These are phyloP conservation scores for Coluber constrictor DNA, from an alignment of 2,797 vertebrate species.

Conservation along the genomic window DNA sequence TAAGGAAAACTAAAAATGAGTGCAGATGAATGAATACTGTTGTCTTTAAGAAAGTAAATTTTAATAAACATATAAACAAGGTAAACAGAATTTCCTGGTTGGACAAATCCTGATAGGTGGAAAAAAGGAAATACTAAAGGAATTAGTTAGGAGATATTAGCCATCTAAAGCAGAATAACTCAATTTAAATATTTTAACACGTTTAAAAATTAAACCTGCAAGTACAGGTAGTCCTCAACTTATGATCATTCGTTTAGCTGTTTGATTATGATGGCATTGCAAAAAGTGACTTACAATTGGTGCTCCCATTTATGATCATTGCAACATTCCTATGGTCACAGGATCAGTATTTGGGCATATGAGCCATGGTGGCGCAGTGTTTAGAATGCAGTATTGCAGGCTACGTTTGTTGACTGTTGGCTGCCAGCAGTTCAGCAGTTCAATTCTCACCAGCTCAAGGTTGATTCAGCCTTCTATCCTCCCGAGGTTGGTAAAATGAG, in stretches of 20 bases:
- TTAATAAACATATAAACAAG: background rate
- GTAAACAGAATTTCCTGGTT: background rate
- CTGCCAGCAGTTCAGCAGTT: no score
- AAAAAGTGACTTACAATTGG: background rate
- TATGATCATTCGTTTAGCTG: background rate
- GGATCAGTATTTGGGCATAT: background rate
- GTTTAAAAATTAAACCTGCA: background rate
- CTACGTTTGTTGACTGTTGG: no score
- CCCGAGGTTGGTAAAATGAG: no score
- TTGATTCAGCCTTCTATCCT: no score
- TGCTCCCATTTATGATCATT: background rate
- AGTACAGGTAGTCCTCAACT: background rate
- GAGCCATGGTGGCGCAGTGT: no score
- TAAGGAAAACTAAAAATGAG: background rate
- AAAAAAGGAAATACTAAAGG: background rate
- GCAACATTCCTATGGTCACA: background rate
- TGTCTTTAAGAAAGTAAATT: background rate
- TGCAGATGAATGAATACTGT: background rate
- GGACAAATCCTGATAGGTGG: background rate
- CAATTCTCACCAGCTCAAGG: no score
- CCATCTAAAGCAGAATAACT: conserved; percentile 1
- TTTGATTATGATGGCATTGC: background rate
- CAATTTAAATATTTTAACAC: conserved; percentile 7
- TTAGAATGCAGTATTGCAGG: no score
- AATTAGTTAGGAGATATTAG: background rate